Percentiles rank a stretch among this genome's conserved stretches.
These are phyloP conservation scores for Leptinotarsa texana DNA, from an alignment of 1,140 invertebrate genomes.

Conservation along the genomic window DNA sequence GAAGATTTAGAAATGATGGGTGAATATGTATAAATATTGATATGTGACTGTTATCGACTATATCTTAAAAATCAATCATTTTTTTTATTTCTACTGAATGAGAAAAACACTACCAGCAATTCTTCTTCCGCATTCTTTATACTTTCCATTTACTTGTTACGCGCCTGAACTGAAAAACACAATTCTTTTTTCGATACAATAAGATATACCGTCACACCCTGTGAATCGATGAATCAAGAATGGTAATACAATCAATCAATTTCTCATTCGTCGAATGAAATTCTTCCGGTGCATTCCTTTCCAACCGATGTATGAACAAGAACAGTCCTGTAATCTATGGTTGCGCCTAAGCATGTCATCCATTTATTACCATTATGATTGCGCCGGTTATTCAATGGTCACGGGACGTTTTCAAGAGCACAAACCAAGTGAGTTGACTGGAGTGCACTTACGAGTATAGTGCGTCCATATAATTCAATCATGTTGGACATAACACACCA, in stretches of 20 bases:
- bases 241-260: slow-evolving; percentile 4
- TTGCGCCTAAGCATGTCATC: not conserved
- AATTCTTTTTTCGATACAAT: too few relatives aligned
- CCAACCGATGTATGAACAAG: not conserved
- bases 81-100: too few relatives aligned
- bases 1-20: too few relatives aligned
- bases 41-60: too few relatives aligned
- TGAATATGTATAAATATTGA: too few relatives aligned
- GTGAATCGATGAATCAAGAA: not conserved
- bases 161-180: too few relatives aligned
- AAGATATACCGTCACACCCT: not conserved
- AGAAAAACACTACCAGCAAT: too few relatives aligned
- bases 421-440: not conserved
- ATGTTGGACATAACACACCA: not conserved
- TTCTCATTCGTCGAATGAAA: not conserved
- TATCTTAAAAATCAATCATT: too few relatives aligned
- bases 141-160: too few relatives aligned
- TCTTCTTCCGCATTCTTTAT: too few relatives aligned
- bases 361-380: slow-evolving; percentile 6
- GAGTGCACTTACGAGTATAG: not conserved
- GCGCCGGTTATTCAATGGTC: not conserved
- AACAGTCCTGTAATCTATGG: slow-evolving; percentile 5
- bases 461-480: slow-evolving; percentile 15
- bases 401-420: not conserved
- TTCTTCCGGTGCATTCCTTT: not conserved